Evolutionary conservation across 2,888 invertebrate genomes (phyloP), one percentile per base, ranked within the genome.

Genomic region (Scaptomyza tumidula): DNA sequence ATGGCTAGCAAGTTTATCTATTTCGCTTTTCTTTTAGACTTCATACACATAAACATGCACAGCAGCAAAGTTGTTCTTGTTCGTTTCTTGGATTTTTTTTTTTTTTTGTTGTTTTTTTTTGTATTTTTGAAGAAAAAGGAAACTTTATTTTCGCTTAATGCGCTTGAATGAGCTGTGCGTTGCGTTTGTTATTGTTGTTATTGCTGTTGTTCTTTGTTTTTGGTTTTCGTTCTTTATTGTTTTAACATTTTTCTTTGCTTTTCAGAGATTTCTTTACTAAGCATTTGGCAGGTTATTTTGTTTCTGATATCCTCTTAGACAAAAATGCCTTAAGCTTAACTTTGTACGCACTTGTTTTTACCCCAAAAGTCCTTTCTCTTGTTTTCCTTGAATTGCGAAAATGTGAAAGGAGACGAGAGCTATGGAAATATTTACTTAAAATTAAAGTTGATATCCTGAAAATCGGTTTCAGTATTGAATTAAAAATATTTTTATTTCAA

Each of bases 71-170:
- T 59, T 70, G 16, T 41, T 39, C 43, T n/a, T 19, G 19, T 19
- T 19, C 19, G 1, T 19, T 19, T 19, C 19, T 19, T 19, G 19
- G 19, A 19, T 19, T 19, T 19, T 19, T 19, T 19, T 19, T 19
- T 19, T 2, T 19, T 19, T 1, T 66, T 49, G 24, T 27, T 33
- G 27, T 39, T 10, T 16, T 41, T 16, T 16, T 14, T 61, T 45
- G 0, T 60, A 44, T 64, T 55, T 61, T 14, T 0, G 11, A 52
- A n/a, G 7, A 27, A 37, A 63, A 50, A 59, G 62, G 31, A 67
- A 78, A 82, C 62, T 83, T 83, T 82, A 68, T 82, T 80, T 80
- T 75, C 64, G 86, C 83, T 68, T 83, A 86, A 80, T 86, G 72
- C 83, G 78, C 84, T 78, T 80, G 80, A 86, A 80, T 84, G 78